phyloP scores from a whole-genome alignment of 2,888 invertebrate genomes.

The Cecidostiba fungosa region DNA sequence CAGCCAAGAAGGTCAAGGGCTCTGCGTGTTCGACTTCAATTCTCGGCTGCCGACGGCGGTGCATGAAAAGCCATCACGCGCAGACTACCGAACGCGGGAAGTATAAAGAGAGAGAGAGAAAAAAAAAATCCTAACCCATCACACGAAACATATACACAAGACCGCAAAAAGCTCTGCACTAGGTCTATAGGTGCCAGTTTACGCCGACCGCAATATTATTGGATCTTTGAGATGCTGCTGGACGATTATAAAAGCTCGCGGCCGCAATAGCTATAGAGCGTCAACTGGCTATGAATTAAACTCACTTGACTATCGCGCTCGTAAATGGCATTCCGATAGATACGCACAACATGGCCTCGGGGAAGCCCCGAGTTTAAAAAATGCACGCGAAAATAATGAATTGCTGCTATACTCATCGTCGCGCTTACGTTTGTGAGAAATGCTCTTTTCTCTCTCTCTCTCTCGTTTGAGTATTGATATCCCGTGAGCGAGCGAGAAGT shows the following conservation, averaged over 20 bases:
- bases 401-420: not conserved
- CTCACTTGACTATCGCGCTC: constrained; percentile 27
- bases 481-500: not conserved
- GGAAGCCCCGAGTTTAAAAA: not conserved
- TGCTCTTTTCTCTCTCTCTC: not conserved
- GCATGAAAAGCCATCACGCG: constrained; percentile 17
- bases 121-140: not conserved
- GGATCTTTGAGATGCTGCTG: constrained; percentile 19
- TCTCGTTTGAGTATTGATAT: not conserved
- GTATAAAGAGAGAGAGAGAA: not conserved
- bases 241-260: constrained; percentile 40
- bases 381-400: not conserved
- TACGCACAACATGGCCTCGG: not conserved
- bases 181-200: constrained; percentile 3
- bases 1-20: constrained; percentile 49
- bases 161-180: not conserved
- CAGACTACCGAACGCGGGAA: not conserved
- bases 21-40: constrained; percentile 49
- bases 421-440: not conserved
- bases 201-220: not conserved
- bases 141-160: not conserved
- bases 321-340: constrained; percentile 25
- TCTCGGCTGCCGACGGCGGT: not conserved
- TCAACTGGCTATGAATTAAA: constrained; percentile 42
- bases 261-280: not conserved